Conservation (phyloP, 2,888 invertebrate species). For the Lottia scabra region DNA sequence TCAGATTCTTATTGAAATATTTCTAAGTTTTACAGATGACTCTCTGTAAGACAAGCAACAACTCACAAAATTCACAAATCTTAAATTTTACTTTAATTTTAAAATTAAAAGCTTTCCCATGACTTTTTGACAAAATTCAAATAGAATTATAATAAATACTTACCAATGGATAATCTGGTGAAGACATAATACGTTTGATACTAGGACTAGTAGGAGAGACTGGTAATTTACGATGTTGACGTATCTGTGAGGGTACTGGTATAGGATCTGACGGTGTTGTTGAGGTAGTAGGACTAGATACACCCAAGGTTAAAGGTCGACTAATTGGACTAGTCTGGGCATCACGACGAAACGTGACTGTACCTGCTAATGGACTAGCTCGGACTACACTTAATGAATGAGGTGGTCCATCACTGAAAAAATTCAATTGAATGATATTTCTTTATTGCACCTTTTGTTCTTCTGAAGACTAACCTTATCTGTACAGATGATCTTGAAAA, state of each 20-base stretch:
- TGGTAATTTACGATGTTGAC: conserved; percentile 72
- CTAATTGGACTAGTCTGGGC: conserved; percentile 38
- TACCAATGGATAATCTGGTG: conserved; percentile 22
- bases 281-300: conserved; percentile 36
- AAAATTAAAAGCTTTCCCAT: no score
- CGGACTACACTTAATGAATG: conserved; percentile 39
- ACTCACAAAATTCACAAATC: no score
- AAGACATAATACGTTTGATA: conserved; percentile 19
- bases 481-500: no score
- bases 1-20: no score
- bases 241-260: conserved; percentile 79
- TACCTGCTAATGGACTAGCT: conserved; percentile 39
- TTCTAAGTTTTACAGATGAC: no score
- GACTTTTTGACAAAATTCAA: no score
- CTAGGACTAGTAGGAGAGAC: conserved; percentile 38
- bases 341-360: conserved; percentile 47
- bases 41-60: no score
- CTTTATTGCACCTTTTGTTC: no score
- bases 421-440: no score
- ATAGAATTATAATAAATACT: not conserved
- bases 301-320: conserved; percentile 50
- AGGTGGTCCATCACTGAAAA: conserved; percentile 32
- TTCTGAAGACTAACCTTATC: no score
- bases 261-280: conserved; percentile 76
- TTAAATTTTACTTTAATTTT: no score